Base-by-base conservation (phyloP, 1,140 invertebrate genomes). In the Neomicropteryx cornuta region DNA sequence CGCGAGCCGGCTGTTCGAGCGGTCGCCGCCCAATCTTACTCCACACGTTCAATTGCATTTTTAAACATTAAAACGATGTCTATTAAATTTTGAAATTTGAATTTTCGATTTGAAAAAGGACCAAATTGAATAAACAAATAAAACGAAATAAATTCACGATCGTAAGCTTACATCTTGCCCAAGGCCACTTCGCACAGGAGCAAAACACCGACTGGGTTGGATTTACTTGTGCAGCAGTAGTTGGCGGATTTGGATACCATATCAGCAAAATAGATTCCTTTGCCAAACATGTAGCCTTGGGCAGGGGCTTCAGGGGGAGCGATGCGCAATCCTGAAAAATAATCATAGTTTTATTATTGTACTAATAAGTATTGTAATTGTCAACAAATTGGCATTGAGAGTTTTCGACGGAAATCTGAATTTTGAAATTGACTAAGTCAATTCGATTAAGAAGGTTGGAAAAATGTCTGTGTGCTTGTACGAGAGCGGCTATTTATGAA, bases 181-280 rank as follows among this genome's bases (percentile, higher is more conserved):
- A 98, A 71, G 11, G 94, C 94, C 1, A 98, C 95, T 58, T 99
- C 94, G 60, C 92, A 97, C 1, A 99, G 70, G 45, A 98, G 47
- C 60, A 99, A 53, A 10, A 97, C 58, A 37, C 92, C 95, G 8
- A 76, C 77, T 10, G 79, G 72, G 55, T 83, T 83, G 28, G 56
- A 47, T 2, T 64, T 64, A 33, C 70, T 79, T 2, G 92, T 86
- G 45, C 75, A 81, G 68, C 96, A 98, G 61, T 99, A 99, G 61
- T 98, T 97, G 1, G 95, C 95, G 2, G 93, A 97, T 62, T 99
- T 99, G 1, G 91, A 93, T 0, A 97, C 92, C 91, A 97, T 97
- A 61, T 99, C 95, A 3, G 95, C 94, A 68, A 98, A 97, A 62
- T 98, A 98, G 36, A 85, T 77, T 55, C 85, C 87, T 66, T 92